A percentile compares a stretch with the other conserved stretches of the same genome.
Conservation (phyloP, 2,797 vertebrate species). For the Setipinna tenuifilis region DNA sequence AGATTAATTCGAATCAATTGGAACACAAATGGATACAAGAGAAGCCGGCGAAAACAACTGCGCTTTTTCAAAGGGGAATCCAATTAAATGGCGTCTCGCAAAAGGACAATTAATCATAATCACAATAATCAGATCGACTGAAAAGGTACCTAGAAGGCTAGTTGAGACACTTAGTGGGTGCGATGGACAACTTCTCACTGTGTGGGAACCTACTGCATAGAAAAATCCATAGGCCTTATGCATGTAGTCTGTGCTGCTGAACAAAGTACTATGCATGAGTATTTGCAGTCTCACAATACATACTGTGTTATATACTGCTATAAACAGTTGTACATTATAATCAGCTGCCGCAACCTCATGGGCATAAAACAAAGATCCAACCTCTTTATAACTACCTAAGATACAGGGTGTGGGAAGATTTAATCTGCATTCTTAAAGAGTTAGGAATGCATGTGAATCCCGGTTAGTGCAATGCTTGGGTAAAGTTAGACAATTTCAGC, state of each 20-base stretch:
- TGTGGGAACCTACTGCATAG: not conserved
- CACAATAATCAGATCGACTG: slow-evolving; percentile 43
- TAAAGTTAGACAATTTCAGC: not conserved
- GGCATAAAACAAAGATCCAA: not conserved
- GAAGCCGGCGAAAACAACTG: slow-evolving; percentile 29
- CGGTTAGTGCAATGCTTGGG: not conserved
- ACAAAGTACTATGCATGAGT: not conserved
- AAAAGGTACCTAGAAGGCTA: slow-evolving; percentile 24
- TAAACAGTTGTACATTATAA: too few relatives aligned
- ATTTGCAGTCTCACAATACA: not conserved
- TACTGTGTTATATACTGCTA: too few relatives aligned
- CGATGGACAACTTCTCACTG: not conserved
- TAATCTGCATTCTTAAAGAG: not conserved
- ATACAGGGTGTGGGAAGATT: not conserved
- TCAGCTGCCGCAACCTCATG: too few relatives aligned
- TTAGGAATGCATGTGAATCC: not conserved
- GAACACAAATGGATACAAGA: slow-evolving; percentile 34
- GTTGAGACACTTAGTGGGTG: not conserved
- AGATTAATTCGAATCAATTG: slow-evolving; percentile 51
- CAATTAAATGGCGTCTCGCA: slow-evolving; percentile 42
- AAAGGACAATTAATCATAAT: slow-evolving; percentile 54
- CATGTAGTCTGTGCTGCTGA: not conserved
- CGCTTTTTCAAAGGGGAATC: slow-evolving; percentile 37
- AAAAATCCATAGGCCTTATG: not conserved
- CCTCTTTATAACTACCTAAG: not conserved